phyloP scores from a whole-genome alignment of 2,113 vertebrate species.

The Myotis brandtii region DNA sequence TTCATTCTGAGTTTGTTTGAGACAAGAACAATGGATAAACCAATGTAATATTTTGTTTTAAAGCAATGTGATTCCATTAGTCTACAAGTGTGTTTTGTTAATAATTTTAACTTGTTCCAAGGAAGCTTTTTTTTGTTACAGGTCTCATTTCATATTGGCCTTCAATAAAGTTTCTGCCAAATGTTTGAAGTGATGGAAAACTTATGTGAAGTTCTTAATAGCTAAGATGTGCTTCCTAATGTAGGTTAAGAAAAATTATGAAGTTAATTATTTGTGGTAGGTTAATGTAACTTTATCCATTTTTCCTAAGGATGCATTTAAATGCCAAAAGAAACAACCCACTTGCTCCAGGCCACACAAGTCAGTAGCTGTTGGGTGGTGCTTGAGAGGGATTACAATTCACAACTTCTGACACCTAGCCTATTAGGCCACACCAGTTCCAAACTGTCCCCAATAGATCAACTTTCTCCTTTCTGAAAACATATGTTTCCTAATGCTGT shows the following conservation, averaged over 20 bases:
- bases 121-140: neutral
- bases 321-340: slow-evolving; percentile 49
- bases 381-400: slow-evolving; percentile 61
- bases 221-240: neutral
- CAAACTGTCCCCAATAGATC: slow-evolving; percentile 60
- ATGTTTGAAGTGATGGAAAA: neutral
- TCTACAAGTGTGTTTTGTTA: neutral
- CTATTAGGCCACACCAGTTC: slow-evolving; percentile 31
- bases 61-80: neutral
- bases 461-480: slow-evolving; percentile 69
- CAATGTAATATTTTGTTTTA: neutral
- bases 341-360: slow-evolving; percentile 49
- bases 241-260: neutral
- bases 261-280: slow-evolving; percentile 31
- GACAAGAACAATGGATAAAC: neutral
- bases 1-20: neutral
- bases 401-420: slow-evolving; percentile 54
- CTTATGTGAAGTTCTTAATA: neutral
- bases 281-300: neutral
- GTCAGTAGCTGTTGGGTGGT: neutral
- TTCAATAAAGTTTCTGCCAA: slow-evolving; percentile 11
- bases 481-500: slow-evolving; percentile 57
- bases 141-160: neutral
- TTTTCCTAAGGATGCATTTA: slow-evolving; percentile 42
- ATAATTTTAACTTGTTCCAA: neutral